phyloP scores from a whole-genome alignment of 92 coral and sea anemone genomes.

The Parazoanthus swiftii region DNA sequence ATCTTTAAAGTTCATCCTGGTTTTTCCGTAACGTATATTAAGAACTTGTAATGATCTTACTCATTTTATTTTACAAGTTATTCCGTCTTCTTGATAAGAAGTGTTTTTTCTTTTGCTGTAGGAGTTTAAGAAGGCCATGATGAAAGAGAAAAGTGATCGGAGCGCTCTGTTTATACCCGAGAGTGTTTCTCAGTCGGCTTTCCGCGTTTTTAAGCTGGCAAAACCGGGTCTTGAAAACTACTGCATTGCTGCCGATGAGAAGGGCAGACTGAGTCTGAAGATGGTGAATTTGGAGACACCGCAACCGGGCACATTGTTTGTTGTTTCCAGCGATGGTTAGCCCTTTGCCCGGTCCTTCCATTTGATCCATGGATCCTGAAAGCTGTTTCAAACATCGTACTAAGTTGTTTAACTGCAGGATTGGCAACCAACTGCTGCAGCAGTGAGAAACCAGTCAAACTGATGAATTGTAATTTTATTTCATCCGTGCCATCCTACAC shows the following conservation, averaged over 20 bases:
- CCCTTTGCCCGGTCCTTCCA: too few relatives aligned
- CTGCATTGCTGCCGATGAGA: slow-evolving; percentile 23
- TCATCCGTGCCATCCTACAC: too few relatives aligned
- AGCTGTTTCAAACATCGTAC: too few relatives aligned
- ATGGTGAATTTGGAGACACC: neutral
- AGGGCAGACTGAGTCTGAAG: slow-evolving; percentile 17
- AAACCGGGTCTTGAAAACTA: slow-evolving; percentile 11
- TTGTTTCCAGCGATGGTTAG: neutral
- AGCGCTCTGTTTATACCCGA: slow-evolving; percentile 22
- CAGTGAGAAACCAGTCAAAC: too few relatives aligned
- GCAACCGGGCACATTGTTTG: slow-evolving; percentile 27
- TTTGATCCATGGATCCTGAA: too few relatives aligned
- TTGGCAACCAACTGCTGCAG: too few relatives aligned
- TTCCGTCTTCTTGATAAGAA: neutral
- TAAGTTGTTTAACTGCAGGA: too few relatives aligned
- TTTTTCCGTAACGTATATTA: too few relatives aligned
- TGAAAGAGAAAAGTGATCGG: neutral
- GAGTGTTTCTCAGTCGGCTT: neutral
- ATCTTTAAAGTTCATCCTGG: too few relatives aligned
- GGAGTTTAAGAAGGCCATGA: neutral
- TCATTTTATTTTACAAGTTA: neutral
- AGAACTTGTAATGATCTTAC: too few relatives aligned
- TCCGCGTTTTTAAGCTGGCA: slow-evolving; percentile 11
- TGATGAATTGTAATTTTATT: too few relatives aligned
- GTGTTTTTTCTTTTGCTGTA: neutral